These are phyloP conservation scores for Hirtodrosophila confusa DNA, from an alignment of 2,888 invertebrate species.

Conservation along the genomic window DNA sequence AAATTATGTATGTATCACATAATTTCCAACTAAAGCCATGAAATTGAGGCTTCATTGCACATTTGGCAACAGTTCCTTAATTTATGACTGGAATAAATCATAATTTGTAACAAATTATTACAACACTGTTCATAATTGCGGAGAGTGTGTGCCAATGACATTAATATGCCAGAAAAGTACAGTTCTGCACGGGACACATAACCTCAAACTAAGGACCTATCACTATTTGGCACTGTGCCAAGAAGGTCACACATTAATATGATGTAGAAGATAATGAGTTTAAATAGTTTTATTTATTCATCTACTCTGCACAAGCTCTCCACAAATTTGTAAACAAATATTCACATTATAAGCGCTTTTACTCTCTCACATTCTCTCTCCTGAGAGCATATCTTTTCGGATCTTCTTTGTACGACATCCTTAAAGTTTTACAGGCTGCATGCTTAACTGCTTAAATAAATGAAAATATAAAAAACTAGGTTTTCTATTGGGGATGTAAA, in stretches of 20 bases:
- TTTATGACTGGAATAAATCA: constrained; percentile 49
- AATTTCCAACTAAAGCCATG: constrained; percentile 24
- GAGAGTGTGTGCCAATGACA: not conserved
- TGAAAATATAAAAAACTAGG: no score
- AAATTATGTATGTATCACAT: constrained; percentile 3
- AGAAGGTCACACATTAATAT: not conserved
- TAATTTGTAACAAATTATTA: constrained; percentile 30
- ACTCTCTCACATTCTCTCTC: no score
- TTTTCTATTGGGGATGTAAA: no score
- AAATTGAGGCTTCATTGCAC: constrained; percentile 16
- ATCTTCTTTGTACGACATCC: no score
- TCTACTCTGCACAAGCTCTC: no score
- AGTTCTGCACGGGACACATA: not conserved
- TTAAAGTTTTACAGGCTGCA: no score
- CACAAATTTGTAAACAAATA: no score
- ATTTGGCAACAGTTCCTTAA: constrained; percentile 30
- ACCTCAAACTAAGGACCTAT: not conserved
- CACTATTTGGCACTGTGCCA: not conserved
- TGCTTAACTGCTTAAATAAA: no score
- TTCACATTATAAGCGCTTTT: no score
- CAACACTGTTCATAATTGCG: not conserved
- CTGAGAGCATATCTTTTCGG: no score
- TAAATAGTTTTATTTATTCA: no score
- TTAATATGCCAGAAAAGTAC: constrained; percentile 3
- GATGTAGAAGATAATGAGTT: not conserved